Base-by-base conservation (phyloP, 2,797 vertebrate species). In the Sebastes vulpes region DNA sequence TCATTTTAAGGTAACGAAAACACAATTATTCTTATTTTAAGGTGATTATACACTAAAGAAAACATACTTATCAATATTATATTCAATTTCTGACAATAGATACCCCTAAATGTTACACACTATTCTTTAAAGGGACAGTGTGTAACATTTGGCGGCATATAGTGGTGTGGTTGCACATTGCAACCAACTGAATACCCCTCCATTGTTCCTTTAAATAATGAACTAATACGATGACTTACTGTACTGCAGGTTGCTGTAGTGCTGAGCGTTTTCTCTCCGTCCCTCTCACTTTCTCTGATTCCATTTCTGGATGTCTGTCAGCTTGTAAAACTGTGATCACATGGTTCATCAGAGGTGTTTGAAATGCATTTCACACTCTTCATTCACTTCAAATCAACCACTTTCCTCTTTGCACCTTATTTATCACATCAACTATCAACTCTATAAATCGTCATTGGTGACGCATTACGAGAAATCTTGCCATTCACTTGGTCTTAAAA, bases 301-400 rank as follows among this genome's bases (percentile, higher is more conserved):
- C 59, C 12, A 50, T 77, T 59, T 85, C 20, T 21, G 26, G 23
- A 61, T 68, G 46, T 79, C 59, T 81, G 70, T 72, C 35, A 72
- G 29, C 61, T 66, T 65, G 53, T 52, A 20, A 82, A 72, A 42
- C 52, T 75, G 65, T 28, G 54, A 66, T 83, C 48, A 63, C 58
- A 58, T 76, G 42, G 11, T 80, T 70, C 31, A 23, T 72, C 38
- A 28, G 48, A 60, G 21, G 25, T 31, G 73, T 60, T 52, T 68
- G 14, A 23, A 77, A 75, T 77, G 28, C 46, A 70, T 78, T 72
- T 83, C 64, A 76, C 77, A 72, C 29, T 16, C 53, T 16, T 46
- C 23, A 42, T 59, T 71, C 52, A 71, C 48, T 79, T 65, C 54
- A 53, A 29, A 12, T 38, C n/a, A 60, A 14, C 7, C 32, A 5